phyloP scores from a whole-genome alignment of 2,113 vertebrate species.

The Petrocephalus microphthalmus region DNA sequence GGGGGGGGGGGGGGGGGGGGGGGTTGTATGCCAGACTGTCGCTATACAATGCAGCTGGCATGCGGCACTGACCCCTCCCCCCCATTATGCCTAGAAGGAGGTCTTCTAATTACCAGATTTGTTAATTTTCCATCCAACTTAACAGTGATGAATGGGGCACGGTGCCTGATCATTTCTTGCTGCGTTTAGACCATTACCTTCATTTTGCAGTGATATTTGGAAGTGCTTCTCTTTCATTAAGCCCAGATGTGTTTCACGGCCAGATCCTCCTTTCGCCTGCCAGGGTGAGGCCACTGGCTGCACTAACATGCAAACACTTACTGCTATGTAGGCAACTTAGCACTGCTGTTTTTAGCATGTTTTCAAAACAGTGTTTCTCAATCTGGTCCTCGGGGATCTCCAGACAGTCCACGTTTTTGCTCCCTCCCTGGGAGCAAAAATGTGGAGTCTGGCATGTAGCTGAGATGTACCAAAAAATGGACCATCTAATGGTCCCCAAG shows the following conservation, averaged over 20 bases:
- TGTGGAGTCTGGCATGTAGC: neutral
- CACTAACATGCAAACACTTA: neutral
- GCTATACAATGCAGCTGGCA: slow-evolving; percentile 48
- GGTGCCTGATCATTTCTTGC: slow-evolving; percentile 25
- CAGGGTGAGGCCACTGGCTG: neutral
- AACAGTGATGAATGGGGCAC: slow-evolving; percentile 55
- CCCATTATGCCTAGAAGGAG: slow-evolving; percentile 31
- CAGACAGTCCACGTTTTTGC: neutral
- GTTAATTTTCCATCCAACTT: slow-evolving; percentile 59
- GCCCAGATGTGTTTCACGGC: neutral
- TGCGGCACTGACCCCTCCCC: slow-evolving; percentile 18
- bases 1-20: slow-evolving; percentile 10
- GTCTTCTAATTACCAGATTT: slow-evolving; percentile 62
- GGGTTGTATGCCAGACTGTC: slow-evolving; percentile 34
- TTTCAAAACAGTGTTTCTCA: neutral
- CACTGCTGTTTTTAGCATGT: neutral
- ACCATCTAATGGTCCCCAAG: neutral
- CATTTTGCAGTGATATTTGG: slow-evolving; percentile 37
- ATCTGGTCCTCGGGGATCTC: neutral
- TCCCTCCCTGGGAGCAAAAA: neutral
- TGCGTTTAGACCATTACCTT: slow-evolving; percentile 20
- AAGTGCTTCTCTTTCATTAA: slow-evolving; percentile 14
- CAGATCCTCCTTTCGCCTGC: neutral
- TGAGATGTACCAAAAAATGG: neutral
- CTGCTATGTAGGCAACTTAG: neutral